Conservation (phyloP, 2,113 vertebrate species). For the Azemiops feae region DNA sequence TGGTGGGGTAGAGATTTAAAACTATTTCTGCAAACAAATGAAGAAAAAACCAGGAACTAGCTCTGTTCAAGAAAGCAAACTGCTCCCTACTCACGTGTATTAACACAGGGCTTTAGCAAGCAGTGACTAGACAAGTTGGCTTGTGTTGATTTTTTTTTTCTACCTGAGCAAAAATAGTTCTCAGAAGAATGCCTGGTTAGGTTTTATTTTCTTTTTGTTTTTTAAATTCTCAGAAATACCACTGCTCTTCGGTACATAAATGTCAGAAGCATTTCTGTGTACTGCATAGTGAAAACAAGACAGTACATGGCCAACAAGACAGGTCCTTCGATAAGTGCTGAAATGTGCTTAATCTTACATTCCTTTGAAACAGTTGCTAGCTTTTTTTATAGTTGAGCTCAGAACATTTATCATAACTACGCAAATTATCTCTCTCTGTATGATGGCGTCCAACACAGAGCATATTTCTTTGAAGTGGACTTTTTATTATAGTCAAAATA, state of each 20-base stretch:
- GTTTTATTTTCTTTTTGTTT: not conserved
- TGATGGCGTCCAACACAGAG: not conserved
- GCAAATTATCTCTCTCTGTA: slow-evolving; percentile 45
- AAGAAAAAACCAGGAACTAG: not conserved
- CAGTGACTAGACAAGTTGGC: not conserved
- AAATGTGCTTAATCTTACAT: slow-evolving; percentile 47
- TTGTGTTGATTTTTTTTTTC: not conserved
- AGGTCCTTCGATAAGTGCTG: slow-evolving; percentile 19
- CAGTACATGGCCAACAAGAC: slow-evolving; percentile 20
- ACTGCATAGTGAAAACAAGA: slow-evolving; percentile 31
- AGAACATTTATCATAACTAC: slow-evolving; percentile 47
- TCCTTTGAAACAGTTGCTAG: slow-evolving; percentile 27
- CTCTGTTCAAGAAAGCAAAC: not conserved
- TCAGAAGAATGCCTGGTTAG: not conserved
- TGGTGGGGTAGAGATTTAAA: not conserved
- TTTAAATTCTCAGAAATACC: slow-evolving; percentile 2
- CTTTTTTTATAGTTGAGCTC: slow-evolving; percentile 32
- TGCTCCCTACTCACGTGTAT: not conserved
- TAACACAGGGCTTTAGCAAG: not conserved
- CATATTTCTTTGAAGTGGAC: slow-evolving; percentile 42
- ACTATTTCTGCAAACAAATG: slow-evolving; percentile 1
- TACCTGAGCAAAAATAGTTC: not conserved
- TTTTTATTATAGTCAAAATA: slow-evolving; percentile 31
- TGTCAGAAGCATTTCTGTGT: not conserved
- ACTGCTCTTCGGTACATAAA: not conserved